These are phyloP conservation scores for Meteorus colon DNA, from an alignment of 2,888 invertebrate genomes.

Conservation along the genomic window DNA sequence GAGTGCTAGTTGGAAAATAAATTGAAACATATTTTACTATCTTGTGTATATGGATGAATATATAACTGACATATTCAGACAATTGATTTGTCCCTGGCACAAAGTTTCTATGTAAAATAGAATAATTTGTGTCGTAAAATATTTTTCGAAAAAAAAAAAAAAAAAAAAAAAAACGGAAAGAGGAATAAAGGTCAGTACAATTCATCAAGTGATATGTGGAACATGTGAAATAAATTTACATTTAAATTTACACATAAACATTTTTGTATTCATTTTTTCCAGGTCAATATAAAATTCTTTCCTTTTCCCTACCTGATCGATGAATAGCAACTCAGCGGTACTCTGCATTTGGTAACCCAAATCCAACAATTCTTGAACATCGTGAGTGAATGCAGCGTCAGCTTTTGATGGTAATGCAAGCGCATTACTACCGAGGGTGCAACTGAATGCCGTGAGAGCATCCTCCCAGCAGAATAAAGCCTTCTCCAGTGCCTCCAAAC, in stretches of 20 bases:
- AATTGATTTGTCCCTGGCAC: constrained; percentile 35
- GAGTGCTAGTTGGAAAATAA: constrained; percentile 78
- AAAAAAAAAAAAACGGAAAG: neutral
- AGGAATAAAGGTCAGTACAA: constrained; percentile 17
- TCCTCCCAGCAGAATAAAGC: constrained; percentile 97
- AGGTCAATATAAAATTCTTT: neutral
- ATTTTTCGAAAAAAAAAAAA: neutral
- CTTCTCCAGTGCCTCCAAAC: constrained; percentile 94
- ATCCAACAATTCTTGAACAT: constrained; percentile 82
- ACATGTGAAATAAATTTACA: constrained; percentile 34
- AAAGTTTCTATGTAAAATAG: constrained; percentile 13
- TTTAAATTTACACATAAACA: neutral
- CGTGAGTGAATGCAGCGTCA: constrained; percentile 86
- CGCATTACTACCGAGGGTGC: constrained; percentile 77
- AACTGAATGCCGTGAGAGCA: constrained; percentile 86
- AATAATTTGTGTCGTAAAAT: neutral
- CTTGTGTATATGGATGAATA: neutral
- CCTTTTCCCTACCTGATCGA: constrained; percentile 77
- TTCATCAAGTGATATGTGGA: constrained; percentile 37
- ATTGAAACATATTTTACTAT: constrained; percentile 9
- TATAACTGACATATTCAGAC: constrained; percentile 13
- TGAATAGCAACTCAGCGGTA: constrained; percentile 89
- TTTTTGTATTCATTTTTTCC: neutral
- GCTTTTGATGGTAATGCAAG: constrained; percentile 86
- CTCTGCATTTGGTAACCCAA: constrained; percentile 90